Conservation (phyloP, 1,140 invertebrate species). For the Leguminivora glycinivorella region DNA sequence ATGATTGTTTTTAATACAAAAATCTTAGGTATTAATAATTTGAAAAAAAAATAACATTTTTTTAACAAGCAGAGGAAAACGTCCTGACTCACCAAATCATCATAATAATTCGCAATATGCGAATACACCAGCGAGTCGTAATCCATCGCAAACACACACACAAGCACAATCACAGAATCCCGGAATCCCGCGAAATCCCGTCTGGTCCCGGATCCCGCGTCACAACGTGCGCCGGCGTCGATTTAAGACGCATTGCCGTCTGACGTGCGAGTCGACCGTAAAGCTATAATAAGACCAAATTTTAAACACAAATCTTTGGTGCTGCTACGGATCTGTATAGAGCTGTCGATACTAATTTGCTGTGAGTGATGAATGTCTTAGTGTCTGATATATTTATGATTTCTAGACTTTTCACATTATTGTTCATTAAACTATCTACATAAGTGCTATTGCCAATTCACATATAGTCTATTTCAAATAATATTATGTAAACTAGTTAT, state of each 20-base stretch:
- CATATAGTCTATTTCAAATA: too few relatives aligned
- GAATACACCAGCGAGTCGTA: slow-evolving; percentile 73
- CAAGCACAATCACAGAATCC: slow-evolving; percentile 32
- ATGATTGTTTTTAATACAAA: too few relatives aligned
- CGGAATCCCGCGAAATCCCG: slow-evolving; percentile 12
- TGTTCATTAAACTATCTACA: too few relatives aligned
- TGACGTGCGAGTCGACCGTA: slow-evolving; percentile 74
- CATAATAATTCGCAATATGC: slow-evolving; percentile 73
- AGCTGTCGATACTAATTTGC: slow-evolving; percentile 48
- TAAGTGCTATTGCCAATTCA: too few relatives aligned
- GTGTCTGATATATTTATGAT: too few relatives aligned
- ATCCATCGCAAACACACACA: slow-evolving; percentile 60
- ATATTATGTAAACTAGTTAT: too few relatives aligned
- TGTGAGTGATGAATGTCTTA: too few relatives aligned
- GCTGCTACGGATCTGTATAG: slow-evolving; percentile 48
- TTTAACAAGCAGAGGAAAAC: too few relatives aligned
- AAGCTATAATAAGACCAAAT: slow-evolving; percentile 79
- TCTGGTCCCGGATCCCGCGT: neutral
- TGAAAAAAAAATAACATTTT: too few relatives aligned
- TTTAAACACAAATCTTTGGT: slow-evolving; percentile 77
- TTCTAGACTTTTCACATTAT: too few relatives aligned
- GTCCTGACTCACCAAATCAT: slow-evolving; percentile 69
- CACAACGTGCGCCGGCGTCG: slow-evolving; percentile 48
- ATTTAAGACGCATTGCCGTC: slow-evolving; percentile 75
- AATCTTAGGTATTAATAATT: too few relatives aligned